Base-by-base conservation (phyloP, 2,797 vertebrate genomes). In the Manis crassicaudata region DNA sequence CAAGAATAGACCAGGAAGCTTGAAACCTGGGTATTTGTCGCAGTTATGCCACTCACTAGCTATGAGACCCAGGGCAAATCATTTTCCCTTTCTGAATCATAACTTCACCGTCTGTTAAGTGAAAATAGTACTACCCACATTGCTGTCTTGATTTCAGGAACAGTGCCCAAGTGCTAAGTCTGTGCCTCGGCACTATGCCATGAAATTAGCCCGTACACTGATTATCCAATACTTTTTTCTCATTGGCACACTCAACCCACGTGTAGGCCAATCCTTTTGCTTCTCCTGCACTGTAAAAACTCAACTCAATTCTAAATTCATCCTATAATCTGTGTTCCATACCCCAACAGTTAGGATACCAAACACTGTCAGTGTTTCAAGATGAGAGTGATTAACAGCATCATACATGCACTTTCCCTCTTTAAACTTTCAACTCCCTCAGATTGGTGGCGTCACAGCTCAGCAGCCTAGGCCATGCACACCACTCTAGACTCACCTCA, bases 101-200 rank as follows among this genome's bases (percentile, higher is more conserved):
- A 67, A 94, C 58, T 80, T 86, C 73, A 86, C 35, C 93, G 68
- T 63, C 35, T 68, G 82, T 76, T 93, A 79, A 91, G 83, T 87
- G 17, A 6, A 7, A 62, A 82, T 56, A 94, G 23, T 54, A 93
- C 14, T n/a, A 79, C 14, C 27, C 32, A 62, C 25, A 20, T 50
- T 70, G 35, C 29, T 86, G 17, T n/a, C 50, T 58, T 32, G n/a
- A 88, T 56, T 76, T 92, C 77, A 62, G 73, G 94, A 96, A 92
- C 18, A 50, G 5, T 50, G 16, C 21, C 21, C 32, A 65, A 81
- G 20, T 29, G 17, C 52, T 29, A 83, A 50, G 11, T 58, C 52
- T 90, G n/a, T 73, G 54, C 14, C 52, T 83, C 52, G 58, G 54
- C n/a, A 70, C 46, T 62, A 79, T 58, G 40, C n/a, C 20, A 89